These are phyloP conservation scores for Ptychoptera albimana DNA, from an alignment of 2,888 invertebrate genomes.

Conservation along the genomic window DNA sequence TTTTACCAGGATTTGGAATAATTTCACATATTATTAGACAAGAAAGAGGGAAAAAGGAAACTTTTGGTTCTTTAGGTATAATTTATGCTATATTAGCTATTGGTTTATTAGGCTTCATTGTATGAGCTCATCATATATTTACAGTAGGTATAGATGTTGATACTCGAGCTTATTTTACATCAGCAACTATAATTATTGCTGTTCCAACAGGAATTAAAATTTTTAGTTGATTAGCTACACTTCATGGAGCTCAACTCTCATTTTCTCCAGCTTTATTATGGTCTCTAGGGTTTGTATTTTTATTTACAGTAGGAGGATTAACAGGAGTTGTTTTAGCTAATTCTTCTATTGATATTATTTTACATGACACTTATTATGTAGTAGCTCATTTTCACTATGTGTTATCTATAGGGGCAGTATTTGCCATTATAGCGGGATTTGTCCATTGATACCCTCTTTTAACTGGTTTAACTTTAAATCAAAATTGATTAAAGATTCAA, in stretches of 20 bases:
- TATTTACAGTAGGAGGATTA: constrained; percentile 61
- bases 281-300: constrained; percentile 57
- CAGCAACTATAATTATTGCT: constrained; percentile 75
- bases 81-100: constrained; percentile 71
- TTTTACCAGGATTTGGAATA: constrained; percentile 69
- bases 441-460: constrained; percentile 56
- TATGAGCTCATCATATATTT: constrained; percentile 70
- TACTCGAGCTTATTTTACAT: constrained; percentile 63
- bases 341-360: constrained; percentile 57
- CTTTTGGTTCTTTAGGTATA: constrained; percentile 57
- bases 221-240: constrained; percentile 59
- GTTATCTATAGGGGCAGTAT: constrained; percentile 62
- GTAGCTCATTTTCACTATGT: constrained; percentile 75
- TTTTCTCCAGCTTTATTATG: constrained; percentile 44
- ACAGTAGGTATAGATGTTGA: constrained; percentile 65
- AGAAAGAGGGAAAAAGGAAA: constrained; percentile 59
- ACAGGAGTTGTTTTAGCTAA: constrained; percentile 52
- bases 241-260: constrained; percentile 45
- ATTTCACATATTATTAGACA: constrained; percentile 62
- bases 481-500: constrained; percentile 45
- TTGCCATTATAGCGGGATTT: constrained; percentile 59
- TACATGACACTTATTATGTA: constrained; percentile 75
- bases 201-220: constrained; percentile 74
- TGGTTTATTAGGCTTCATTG: constrained; percentile 68
- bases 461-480: constrained; percentile 42